Evolutionary conservation across 53 echinoderm and acorn worm genomes (phyloP), one percentile per base, ranked within the genome.

Genomic region (Glandiceps talaboti): DNA sequence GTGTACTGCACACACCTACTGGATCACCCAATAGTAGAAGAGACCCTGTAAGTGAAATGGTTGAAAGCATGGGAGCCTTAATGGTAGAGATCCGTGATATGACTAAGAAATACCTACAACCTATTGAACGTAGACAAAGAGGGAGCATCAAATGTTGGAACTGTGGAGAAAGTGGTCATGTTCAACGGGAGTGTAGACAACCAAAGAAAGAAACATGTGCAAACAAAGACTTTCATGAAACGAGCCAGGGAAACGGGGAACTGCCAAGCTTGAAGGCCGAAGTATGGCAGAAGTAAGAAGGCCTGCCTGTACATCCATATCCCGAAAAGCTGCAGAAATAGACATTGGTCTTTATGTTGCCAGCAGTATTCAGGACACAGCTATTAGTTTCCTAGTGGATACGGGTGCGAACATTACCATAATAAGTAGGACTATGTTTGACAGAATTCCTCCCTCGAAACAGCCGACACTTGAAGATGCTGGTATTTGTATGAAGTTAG

Each of bases 81-180:
- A 20, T 20, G 14, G 31, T 20, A 79, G 79, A 79, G 6, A 79
- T 31, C 14, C n/a, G n/a, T n/a, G n/a, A n/a, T n/a, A n/a, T n/a
- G n/a, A n/a, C n/a, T n/a, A n/a, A n/a, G n/a, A n/a, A n/a, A n/a
- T n/a, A n/a, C n/a, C n/a, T n/a, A n/a, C n/a, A n/a, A n/a, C n/a
- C n/a, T n/a, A n/a, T n/a, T n/a, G n/a, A n/a, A n/a, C n/a, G n/a
- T n/a, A n/a, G n/a, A n/a, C n/a, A n/a, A n/a, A n/a, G n/a, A n/a
- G n/a, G n/a, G n/a, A n/a, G 1, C 73, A 77, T 6, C 0, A 77
- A 85, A 73, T 88, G 88, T 30, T 88, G 33, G 27, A 32, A 31
- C 25, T 88, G 88, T 73, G 77, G 82, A 28, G 31, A 82, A 73
- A 79, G 45, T 28, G 88, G 85, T 31, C 85, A 88, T 30, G 33